These are phyloP conservation scores for Amblyornis subalaris DNA, from an alignment of 2,113 vertebrate species.

Conservation along the genomic window DNA sequence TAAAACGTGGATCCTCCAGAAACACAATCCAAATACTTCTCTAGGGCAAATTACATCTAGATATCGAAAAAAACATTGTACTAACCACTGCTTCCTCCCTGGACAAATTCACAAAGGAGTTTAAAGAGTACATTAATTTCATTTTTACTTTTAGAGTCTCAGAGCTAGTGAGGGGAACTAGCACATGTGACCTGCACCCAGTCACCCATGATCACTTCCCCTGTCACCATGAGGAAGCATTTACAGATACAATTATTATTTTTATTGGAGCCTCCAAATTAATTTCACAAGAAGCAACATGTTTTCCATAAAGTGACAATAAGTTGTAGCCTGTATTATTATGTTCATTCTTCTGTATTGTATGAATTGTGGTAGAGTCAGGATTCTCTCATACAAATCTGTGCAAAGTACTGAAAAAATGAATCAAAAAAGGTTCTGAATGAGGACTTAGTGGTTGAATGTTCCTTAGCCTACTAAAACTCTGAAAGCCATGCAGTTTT, in stretches of 20 bases:
- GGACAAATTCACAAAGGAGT: background rate
- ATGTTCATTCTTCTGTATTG: background rate
- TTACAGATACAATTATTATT: background rate
- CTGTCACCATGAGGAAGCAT: background rate
- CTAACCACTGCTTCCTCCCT: background rate
- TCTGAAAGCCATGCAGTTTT: background rate
- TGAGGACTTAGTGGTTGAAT: background rate
- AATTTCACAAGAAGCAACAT: background rate
- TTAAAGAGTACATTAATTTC: background rate
- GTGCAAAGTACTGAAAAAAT: background rate
- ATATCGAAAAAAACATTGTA: background rate
- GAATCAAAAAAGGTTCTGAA: background rate
- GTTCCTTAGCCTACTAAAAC: background rate
- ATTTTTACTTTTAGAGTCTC: background rate
- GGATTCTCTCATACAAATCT: background rate
- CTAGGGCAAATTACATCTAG: background rate
- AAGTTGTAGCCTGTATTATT: background rate
- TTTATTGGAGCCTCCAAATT: background rate
- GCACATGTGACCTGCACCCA: background rate
- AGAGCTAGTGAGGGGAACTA: background rate
- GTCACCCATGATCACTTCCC: background rate
- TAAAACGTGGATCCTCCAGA: background rate
- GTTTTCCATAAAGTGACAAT: background rate
- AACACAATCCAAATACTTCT: background rate
- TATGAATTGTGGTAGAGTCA: background rate